Evolutionary conservation across 2,888 invertebrate genomes (phyloP).

Genomic region (Heliconius ismenius): DNA sequence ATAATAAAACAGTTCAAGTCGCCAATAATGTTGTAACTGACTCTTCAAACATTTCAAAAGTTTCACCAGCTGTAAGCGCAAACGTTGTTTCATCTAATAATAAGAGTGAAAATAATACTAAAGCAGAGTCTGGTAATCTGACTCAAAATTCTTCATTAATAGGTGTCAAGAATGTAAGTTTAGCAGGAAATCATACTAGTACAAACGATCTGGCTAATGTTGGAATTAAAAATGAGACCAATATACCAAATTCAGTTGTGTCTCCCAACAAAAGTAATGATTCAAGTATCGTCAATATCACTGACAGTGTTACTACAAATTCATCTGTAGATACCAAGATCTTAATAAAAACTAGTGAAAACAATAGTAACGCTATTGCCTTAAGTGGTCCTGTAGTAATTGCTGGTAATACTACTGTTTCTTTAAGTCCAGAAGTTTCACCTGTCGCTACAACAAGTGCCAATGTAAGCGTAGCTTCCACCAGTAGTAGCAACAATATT

Average conservation of each 20-base stretch:
- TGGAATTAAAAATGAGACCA: neutral
- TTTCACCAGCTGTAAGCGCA: neutral
- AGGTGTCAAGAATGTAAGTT: neutral
- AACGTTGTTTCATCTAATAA: neutral
- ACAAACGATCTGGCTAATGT: neutral
- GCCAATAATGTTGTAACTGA: neutral
- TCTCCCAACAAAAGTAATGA: neutral
- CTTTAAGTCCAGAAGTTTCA: neutral
- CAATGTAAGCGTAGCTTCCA: neutral
- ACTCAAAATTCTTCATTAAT: neutral
- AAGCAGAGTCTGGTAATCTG: neutral
- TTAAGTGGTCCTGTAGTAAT: neutral
- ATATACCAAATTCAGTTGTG: neutral
- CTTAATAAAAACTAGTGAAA: neutral
- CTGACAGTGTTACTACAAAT: neutral
- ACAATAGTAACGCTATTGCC: neutral
- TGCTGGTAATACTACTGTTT: neutral
- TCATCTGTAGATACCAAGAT: neutral
- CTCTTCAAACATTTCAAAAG: neutral
- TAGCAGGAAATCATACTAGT: neutral
- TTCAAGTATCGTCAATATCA: neutral
- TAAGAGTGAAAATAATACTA: neutral
- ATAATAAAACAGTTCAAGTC: neutral
- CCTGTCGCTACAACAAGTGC: neutral
- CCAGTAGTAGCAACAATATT: neutral